phyloP scores from a whole-genome alignment of 2,888 invertebrate species.

The Cryptosula pallasiana region DNA sequence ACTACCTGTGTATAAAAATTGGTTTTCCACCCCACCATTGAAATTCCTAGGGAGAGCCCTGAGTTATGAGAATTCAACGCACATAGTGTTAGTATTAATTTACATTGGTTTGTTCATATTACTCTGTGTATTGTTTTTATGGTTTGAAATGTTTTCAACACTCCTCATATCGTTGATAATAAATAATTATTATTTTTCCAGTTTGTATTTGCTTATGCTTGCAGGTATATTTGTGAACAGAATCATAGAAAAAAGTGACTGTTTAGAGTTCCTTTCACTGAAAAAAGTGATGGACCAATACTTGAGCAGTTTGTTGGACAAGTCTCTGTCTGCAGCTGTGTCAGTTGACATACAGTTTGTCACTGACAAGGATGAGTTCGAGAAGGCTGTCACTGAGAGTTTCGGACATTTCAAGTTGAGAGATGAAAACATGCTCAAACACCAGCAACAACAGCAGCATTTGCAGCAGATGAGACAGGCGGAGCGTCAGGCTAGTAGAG shows the following conservation, averaged over 20 bases:
- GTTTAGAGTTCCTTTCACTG: constrained; percentile 63
- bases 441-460: constrained; percentile 19
- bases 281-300: constrained; percentile 74
- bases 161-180: too few species aligned
- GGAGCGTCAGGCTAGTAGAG: not conserved
- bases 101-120: too few species aligned
- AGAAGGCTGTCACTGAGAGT: constrained; percentile 61
- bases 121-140: too few species aligned
- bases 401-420: constrained; percentile 40
- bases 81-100: too few species aligned
- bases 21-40: too few species aligned
- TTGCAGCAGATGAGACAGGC: not conserved
- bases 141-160: too few species aligned
- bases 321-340: constrained; percentile 74
- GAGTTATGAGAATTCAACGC: too few species aligned
- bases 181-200: too few species aligned
- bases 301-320: constrained; percentile 71
- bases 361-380: constrained; percentile 73
- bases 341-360: constrained; percentile 68
- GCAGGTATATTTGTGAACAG: constrained; percentile 59
- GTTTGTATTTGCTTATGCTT: too few species aligned
- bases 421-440: not conserved
- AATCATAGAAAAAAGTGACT: constrained; percentile 76
- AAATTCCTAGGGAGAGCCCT: too few species aligned
- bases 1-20: too few species aligned